Evolutionary conservation across 2,113 vertebrate genomes (phyloP), one percentile per base, ranked within the genome.

Genomic region (Colossoma macropomum): DNA sequence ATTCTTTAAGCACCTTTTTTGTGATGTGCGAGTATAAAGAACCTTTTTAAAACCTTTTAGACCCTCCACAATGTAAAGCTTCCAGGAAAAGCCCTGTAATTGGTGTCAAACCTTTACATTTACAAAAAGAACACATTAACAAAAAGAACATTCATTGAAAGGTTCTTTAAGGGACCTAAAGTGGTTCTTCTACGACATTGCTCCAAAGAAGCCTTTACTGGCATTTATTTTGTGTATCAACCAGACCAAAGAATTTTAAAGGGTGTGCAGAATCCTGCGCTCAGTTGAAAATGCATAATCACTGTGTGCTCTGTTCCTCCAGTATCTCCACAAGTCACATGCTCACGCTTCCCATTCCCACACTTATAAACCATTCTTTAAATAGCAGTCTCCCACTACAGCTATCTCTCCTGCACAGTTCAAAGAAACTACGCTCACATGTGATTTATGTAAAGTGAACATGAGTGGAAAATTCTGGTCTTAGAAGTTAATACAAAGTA

Each of bases 201-300:
- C 11, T 25, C n/a, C 15, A 11, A 27, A 27, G 23, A 25, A 45
- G 1, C n/a, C 15, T 13, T 27, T 62, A 27, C 3, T 62, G 25
- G 25, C 23, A 27, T 62, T 25, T 62, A 25, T 27, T 62, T 62
- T 13, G 25, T 59, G 59, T 38, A 85, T 32, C 23, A 80, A 66
- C 41, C 71, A n/a, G 32, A 65, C 30, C 23, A 80, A 66, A 70
- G 62, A 50, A 32, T 19, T 23, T 83, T 71, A 52, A 77, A 72
- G 27, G 48, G 41, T 45, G n/a, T 75, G 59, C 32, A 75, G 27
- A 50, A 60, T 25, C 54, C 25, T 79, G 80, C 70, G 19, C 65
- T 83, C 75, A 62, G 76, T 50, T 82, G 27, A 62, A 78, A 60
- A 70, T 28, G 56, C 54, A 81, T 63, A 59, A 74, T 84, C 77